phyloP scores from a whole-genome alignment of 2,113 vertebrate genomes.

The Ibidorhyncha struthersii region DNA sequence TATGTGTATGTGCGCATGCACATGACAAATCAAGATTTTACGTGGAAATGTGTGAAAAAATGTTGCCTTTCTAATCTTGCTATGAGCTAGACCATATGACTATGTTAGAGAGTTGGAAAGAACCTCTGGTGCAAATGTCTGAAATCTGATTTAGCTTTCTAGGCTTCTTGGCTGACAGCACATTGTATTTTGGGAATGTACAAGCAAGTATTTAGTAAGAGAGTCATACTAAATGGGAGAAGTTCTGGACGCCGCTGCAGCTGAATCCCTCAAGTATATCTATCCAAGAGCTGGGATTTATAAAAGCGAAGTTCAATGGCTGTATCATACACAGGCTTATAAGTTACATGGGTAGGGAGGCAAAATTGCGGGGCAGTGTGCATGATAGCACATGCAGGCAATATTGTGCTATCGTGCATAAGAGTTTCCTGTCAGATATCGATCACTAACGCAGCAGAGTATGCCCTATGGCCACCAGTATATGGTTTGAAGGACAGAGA shows the following conservation, averaged over 20 bases:
- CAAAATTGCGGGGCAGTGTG: background rate
- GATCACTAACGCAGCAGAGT: background rate
- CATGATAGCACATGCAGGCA: background rate
- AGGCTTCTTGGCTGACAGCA: conserved; percentile 48
- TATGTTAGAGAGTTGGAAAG: conserved; percentile 38
- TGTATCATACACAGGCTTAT: background rate
- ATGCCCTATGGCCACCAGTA: background rate
- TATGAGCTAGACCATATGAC: conserved; percentile 55
- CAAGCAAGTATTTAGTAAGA: conserved; percentile 10
- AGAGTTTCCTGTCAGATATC: background rate
- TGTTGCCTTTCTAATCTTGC: conserved; percentile 53
- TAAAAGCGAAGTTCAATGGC: background rate
- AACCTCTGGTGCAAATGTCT: conserved; percentile 43
- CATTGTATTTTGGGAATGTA: conserved; percentile 11
- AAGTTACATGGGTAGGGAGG: background rate
- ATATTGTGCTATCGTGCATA: background rate
- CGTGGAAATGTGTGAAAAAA: conserved; percentile 50
- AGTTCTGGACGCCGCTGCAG: background rate
- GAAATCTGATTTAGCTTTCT: conserved; percentile 49
- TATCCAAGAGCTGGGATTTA: background rate
- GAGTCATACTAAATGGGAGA: background rate
- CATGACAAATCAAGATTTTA: conserved; percentile 27
- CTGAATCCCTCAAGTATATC: background rate
- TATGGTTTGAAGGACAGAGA: background rate
- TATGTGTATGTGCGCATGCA: background rate